Conservation (phyloP, 2,113 vertebrate species). For the Sylvia atricapilla region DNA sequence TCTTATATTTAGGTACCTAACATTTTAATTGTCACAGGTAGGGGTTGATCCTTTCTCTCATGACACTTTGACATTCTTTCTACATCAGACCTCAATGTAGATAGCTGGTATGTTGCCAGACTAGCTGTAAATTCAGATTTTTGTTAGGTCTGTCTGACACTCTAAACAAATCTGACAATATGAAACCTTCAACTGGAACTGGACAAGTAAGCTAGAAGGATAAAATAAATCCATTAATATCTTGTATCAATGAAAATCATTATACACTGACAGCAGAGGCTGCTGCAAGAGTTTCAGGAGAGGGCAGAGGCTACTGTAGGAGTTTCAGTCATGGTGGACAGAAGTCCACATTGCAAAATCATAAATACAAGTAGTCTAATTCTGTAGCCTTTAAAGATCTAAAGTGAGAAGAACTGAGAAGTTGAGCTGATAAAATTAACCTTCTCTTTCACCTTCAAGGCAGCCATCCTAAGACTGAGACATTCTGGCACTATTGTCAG, state of each 20-base stretch:
- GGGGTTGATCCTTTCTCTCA: not conserved
- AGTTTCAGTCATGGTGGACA: not conserved
- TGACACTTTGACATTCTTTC: not conserved
- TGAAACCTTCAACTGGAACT: not conserved
- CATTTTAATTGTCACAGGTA: not conserved
- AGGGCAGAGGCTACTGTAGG: not conserved
- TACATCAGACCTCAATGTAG: not conserved
- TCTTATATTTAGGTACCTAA: not conserved
- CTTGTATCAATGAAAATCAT: not conserved
- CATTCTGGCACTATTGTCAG: not conserved
- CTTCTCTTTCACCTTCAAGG: not conserved
- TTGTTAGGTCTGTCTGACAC: not conserved
- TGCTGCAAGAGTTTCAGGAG: not conserved
- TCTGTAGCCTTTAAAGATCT: not conserved
- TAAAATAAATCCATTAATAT: not conserved
- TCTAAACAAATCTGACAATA: not conserved
- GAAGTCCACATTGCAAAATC: not conserved
- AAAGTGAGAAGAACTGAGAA: not conserved
- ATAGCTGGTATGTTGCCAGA: not conserved
- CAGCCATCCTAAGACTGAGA: not conserved
- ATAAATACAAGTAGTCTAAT: not conserved
- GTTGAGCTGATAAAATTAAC: not conserved
- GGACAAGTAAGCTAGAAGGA: not conserved
- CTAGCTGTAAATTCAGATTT: not conserved
- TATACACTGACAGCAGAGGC: not conserved